phyloP scores from a whole-genome alignment of 2,888 invertebrate species.

The Andrena trimmerana region DNA sequence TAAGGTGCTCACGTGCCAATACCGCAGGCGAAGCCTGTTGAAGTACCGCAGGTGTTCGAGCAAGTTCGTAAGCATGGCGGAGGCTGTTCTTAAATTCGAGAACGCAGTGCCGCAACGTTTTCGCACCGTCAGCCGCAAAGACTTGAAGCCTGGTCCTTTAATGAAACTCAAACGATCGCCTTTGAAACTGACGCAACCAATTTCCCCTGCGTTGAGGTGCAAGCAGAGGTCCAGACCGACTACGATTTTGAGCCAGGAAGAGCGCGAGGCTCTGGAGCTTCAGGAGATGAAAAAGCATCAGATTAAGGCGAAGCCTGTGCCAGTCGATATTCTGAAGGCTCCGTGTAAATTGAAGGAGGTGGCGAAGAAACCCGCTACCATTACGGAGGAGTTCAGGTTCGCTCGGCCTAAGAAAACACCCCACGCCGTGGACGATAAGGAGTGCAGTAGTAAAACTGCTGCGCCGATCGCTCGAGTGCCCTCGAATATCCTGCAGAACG shows the following conservation, averaged over 20 bases:
- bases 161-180: constrained; percentile 65
- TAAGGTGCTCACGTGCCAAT: constrained; percentile 61
- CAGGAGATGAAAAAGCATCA: constrained; percentile 89
- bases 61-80: constrained; percentile 86
- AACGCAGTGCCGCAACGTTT: constrained; percentile 87
- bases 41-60: constrained; percentile 56
- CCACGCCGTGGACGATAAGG: neutral
- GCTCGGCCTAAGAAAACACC: constrained; percentile 85
- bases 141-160: constrained; percentile 46
- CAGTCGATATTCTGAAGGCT: constrained; percentile 87
- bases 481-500: neutral
- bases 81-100: constrained; percentile 86
- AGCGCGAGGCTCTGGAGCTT: constrained; percentile 88
- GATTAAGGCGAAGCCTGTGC: constrained; percentile 89
- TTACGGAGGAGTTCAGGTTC: constrained; percentile 89
- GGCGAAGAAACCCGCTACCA: constrained; percentile 87
- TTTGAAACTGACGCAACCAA: constrained; percentile 75
- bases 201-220: constrained; percentile 78
- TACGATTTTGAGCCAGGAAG: constrained; percentile 87
- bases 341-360: constrained; percentile 83
- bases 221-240: constrained; percentile 86
- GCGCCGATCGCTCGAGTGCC: neutral
- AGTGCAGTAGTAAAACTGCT: neutral
- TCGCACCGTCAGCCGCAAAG: constrained; percentile 78
- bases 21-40: constrained; percentile 57